A percentile compares a stretch with the other conserved stretches of the same genome.
These are phyloP conservation scores for Sitobion miscanthi DNA, from an alignment of 1,140 invertebrate genomes.

Conservation along the genomic window DNA sequence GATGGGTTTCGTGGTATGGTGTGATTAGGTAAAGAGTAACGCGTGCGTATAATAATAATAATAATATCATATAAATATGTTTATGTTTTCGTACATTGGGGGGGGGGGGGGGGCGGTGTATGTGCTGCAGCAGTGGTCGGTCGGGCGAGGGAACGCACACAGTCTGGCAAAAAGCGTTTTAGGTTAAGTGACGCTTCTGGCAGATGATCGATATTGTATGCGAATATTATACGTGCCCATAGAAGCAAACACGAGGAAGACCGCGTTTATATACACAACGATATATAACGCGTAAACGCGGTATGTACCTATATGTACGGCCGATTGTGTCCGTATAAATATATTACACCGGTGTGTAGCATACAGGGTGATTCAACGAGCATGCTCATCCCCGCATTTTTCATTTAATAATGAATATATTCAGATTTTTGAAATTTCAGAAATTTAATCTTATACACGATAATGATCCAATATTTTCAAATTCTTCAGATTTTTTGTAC, in stretches of 20 bases:
- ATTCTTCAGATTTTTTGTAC: no score
- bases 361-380: neutral
- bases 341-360: neutral
- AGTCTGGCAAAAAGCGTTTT: conserved; percentile 19
- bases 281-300: neutral
- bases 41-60: neutral
- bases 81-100: neutral
- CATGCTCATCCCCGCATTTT: no score
- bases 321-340: neutral
- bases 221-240: neutral
- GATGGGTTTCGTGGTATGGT: neutral
- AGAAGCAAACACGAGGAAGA: neutral
- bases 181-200: conserved; percentile 51
- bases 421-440: no score
- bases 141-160: neutral
- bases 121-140: neutral
- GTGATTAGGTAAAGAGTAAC: conserved; percentile 37
- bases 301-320: neutral
- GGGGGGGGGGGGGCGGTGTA: neutral
- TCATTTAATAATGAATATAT: no score
- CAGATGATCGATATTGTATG: conserved; percentile 44
- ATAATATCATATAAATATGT: neutral
- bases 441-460: no score
- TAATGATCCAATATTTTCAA: no score
- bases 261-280: neutral